A percentile compares a stretch with the other conserved stretches of the same genome.
Conservation (phyloP, 2,888 invertebrate species). For the Hipparchia sbordonii region DNA sequence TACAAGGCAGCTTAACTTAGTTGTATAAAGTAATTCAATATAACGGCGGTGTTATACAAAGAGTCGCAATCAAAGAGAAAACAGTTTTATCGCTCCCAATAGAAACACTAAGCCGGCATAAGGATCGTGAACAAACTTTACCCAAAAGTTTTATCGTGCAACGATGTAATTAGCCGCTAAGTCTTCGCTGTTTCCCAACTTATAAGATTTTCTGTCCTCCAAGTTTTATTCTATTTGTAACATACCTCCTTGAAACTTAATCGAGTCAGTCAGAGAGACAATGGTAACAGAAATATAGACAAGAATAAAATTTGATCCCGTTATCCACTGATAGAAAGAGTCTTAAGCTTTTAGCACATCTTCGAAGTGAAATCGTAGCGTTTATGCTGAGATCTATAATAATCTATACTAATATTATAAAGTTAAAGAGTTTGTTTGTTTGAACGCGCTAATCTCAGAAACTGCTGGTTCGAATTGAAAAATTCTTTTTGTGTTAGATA, state of each 20-base stretch:
- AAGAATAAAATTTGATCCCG: too few relatives aligned
- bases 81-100: slow-evolving; percentile 36
- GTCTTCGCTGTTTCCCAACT: slow-evolving; percentile 65
- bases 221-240: slow-evolving; percentile 17
- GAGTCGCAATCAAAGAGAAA: slow-evolving; percentile 35
- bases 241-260: slow-evolving; percentile 2
- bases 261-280: neutral
- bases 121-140: slow-evolving; percentile 73
- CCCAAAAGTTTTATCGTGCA: slow-evolving; percentile 78
- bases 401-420: too few relatives aligned
- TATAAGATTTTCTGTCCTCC: slow-evolving; percentile 59
- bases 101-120: slow-evolving; percentile 36
- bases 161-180: slow-evolving; percentile 78
- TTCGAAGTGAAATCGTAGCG: neutral
- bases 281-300: neutral
- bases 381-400: too few relatives aligned
- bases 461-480: too few relatives aligned
- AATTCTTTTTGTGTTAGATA: too few relatives aligned
- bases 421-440: too few relatives aligned
- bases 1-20: slow-evolving; percentile 2
- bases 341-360: too few relatives aligned
- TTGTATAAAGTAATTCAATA: slow-evolving; percentile 16
- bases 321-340: too few relatives aligned
- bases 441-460: too few relatives aligned
- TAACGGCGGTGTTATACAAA: slow-evolving; percentile 24